Percentiles rank a stretch among this genome's conserved stretches.
phyloP scores from a whole-genome alignment of 2,113 vertebrate genomes.

The Pelecanoides urinatrix region DNA sequence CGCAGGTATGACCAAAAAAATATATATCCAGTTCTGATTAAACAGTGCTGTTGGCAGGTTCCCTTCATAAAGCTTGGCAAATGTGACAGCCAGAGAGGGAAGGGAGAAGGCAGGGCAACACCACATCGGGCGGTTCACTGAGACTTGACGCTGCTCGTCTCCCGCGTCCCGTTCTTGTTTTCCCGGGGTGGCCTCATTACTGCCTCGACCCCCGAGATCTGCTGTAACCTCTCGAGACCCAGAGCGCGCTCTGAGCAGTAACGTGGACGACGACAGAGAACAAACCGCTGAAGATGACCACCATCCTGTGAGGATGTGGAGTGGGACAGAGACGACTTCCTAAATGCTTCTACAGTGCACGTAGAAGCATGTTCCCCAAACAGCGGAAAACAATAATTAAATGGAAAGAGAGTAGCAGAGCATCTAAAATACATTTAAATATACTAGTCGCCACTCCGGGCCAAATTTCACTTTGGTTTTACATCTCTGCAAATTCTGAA shows the following conservation, averaged over 20 bases:
- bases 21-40: background rate
- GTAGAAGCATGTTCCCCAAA: rapidly evolving
- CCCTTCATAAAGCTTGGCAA: background rate
- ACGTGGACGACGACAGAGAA: background rate
- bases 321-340: background rate
- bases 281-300: background rate
- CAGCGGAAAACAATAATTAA: background rate
- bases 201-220: background rate
- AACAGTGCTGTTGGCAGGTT: background rate
- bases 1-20: background rate
- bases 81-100: background rate
- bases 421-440: background rate
- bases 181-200: background rate
- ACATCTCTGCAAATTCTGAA: background rate
- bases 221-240: background rate
- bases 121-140: background rate
- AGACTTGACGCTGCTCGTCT: background rate
- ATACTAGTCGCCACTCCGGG: background rate
- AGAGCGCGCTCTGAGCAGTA: background rate
- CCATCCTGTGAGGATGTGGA: background rate
- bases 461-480: background rate
- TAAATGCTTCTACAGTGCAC: background rate
- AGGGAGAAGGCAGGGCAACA: background rate
- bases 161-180: background rate
- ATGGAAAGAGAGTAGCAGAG: background rate